Percentiles rank a stretch among this genome's conserved stretches.
phyloP scores from a whole-genome alignment of 2,113 vertebrate species.

The Engystomops pustulosus region DNA sequence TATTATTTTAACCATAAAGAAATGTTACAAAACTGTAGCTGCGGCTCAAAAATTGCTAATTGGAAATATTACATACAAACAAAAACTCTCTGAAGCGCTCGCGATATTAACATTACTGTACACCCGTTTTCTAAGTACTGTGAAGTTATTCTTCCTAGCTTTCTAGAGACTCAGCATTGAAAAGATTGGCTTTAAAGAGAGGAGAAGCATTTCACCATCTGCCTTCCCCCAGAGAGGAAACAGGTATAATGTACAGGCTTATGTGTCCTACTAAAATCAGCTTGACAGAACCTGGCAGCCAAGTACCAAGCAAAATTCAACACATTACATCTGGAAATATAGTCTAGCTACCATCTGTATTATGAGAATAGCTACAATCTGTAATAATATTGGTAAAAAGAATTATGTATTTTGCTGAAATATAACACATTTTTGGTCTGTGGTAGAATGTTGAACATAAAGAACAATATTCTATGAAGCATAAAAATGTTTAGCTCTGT shows the following conservation, averaged over 20 bases:
- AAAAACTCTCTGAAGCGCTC: background rate
- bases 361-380: background rate
- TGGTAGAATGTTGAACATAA: too few species aligned
- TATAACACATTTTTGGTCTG: background rate
- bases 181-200: slow-evolving; percentile 20
- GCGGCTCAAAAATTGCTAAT: background rate
- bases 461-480: too few species aligned
- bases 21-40: background rate
- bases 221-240: slow-evolving; percentile 36
- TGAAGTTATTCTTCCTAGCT: slow-evolving; percentile 9
- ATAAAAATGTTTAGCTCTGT: too few species aligned
- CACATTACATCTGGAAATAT: slow-evolving; percentile 27
- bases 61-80: background rate
- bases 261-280: slow-evolving; percentile 36
- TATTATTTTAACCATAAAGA: too few species aligned
- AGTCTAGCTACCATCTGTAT: background rate
- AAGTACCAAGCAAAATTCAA: slow-evolving; percentile 32
- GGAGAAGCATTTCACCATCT: slow-evolving; percentile 27
- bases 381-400: background rate
- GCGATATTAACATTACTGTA: background rate
- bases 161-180: background rate
- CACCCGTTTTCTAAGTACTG: background rate
- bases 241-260: slow-evolving; percentile 36
- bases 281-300: slow-evolving; percentile 34
- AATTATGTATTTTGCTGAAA: background rate